phyloP scores from a whole-genome alignment of 2,113 vertebrate species.

The Sceloporus tristichus region DNA sequence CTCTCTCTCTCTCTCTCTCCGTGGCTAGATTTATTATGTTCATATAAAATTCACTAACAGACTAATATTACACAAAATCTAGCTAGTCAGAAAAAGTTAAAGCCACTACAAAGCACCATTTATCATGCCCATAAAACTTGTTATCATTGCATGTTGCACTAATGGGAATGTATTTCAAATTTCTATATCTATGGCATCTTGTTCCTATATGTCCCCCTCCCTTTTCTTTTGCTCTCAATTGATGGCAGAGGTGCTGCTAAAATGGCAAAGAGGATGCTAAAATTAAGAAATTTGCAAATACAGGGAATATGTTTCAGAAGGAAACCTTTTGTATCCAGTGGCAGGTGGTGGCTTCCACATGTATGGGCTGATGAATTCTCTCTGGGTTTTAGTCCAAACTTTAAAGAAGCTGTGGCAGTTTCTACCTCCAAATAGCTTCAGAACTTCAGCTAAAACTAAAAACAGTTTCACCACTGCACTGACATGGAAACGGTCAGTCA shows the following conservation, averaged over 20 bases:
- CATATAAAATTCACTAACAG: conserved; percentile 1
- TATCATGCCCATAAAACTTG: background rate
- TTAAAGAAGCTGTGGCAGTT: too few species aligned
- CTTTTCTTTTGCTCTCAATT: background rate
- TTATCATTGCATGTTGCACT: background rate
- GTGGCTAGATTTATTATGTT: conserved; percentile 34
- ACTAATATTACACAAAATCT: conserved; percentile 24
- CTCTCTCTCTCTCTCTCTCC: too few species aligned
- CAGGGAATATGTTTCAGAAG: background rate
- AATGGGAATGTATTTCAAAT: background rate
- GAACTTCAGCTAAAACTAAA: too few species aligned
- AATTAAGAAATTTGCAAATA: background rate
- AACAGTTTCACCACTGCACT: too few species aligned
- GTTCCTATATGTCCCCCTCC: background rate
- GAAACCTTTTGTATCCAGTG: background rate
- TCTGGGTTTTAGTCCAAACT: too few species aligned
- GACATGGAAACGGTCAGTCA: too few species aligned
- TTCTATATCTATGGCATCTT: too few species aligned
- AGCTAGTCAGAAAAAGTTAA: background rate
- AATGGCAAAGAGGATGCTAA: background rate
- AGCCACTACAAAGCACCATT: background rate
- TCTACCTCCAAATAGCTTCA: too few species aligned
- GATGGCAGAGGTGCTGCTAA: too few species aligned
- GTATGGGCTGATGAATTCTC: too few species aligned
- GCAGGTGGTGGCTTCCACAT: too few species aligned